A percentile compares a stretch with the other conserved stretches of the same genome.
These are phyloP conservation scores for Antheraea mylitta DNA, from an alignment of 1,140 invertebrate species.

Conservation along the genomic window DNA sequence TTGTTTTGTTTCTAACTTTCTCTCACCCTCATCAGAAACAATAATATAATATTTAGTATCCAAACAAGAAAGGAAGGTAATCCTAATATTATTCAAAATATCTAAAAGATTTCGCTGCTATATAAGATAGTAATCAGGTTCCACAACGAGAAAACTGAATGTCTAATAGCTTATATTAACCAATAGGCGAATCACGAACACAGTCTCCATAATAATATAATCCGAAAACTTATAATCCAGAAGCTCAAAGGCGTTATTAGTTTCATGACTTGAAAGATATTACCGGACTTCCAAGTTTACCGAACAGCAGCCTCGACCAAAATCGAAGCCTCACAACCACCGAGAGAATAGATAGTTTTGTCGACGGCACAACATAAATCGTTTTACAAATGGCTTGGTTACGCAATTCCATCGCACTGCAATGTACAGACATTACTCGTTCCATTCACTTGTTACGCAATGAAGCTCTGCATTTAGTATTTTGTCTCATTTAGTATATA, in stretches of 20 bases:
- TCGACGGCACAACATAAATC: background rate
- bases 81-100: too few relatives aligned
- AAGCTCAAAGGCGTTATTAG: background rate
- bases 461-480: background rate
- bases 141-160: too few relatives aligned
- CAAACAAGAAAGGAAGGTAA: too few relatives aligned
- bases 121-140: too few relatives aligned
- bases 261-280: background rate
- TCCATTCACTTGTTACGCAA: background rate
- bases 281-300: background rate
- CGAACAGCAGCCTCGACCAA: background rate
- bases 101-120: too few relatives aligned
- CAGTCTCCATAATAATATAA: background rate
- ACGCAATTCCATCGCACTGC: background rate
- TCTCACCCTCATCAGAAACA: too few relatives aligned
- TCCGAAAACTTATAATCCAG: background rate
- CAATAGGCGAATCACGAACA: background rate
- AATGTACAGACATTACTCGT: background rate
- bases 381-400: background rate
- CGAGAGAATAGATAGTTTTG: constrained; percentile 2
- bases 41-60: too few relatives aligned
- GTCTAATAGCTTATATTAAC: background rate
- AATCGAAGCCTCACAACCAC: background rate
- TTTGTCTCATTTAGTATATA: too few relatives aligned
- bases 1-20: too few relatives aligned